These are phyloP conservation scores for Burhinus bistriatus DNA, from an alignment of 2,113 vertebrate genomes.

Conservation along the genomic window DNA sequence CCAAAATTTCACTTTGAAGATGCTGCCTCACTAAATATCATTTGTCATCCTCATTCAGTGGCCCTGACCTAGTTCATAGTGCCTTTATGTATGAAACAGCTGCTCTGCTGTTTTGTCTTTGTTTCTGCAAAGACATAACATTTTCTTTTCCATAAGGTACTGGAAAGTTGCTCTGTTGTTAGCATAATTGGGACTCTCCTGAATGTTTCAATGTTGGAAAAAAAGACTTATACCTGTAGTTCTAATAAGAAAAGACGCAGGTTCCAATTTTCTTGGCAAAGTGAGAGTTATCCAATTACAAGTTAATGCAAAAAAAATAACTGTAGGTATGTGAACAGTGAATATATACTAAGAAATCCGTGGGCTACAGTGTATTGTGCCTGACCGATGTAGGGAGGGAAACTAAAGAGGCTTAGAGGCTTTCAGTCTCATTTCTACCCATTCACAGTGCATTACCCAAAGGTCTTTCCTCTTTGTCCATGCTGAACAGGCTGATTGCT, in stretches of 20 bases:
- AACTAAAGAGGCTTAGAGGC: neutral
- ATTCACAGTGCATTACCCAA: neutral
- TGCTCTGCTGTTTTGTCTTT: slow-evolving; percentile 38
- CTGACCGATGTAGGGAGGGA: rapidly evolving
- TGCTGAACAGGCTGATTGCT: neutral
- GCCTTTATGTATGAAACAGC: neutral
- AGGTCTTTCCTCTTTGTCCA: neutral
- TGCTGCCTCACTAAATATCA: neutral
- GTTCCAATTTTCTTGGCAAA: neutral
- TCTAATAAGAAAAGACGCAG: neutral
- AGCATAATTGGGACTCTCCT: neutral
- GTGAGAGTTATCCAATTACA: neutral
- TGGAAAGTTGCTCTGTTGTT: neutral
- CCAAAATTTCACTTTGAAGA: neutral
- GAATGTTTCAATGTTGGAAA: neutral
- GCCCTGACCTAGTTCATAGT: neutral
- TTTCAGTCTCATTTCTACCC: neutral
- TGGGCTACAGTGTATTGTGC: neutral
- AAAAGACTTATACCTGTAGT: neutral
- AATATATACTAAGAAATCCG: neutral
- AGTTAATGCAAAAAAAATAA: neutral
- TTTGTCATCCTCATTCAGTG: neutral
- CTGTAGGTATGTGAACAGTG: neutral
- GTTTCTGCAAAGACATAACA: slow-evolving; percentile 24
- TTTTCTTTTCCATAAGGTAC: neutral